Evolutionary conservation across 23 tunicate species (phyloP).

Genomic region (Trididemnum miniatum): DNA sequence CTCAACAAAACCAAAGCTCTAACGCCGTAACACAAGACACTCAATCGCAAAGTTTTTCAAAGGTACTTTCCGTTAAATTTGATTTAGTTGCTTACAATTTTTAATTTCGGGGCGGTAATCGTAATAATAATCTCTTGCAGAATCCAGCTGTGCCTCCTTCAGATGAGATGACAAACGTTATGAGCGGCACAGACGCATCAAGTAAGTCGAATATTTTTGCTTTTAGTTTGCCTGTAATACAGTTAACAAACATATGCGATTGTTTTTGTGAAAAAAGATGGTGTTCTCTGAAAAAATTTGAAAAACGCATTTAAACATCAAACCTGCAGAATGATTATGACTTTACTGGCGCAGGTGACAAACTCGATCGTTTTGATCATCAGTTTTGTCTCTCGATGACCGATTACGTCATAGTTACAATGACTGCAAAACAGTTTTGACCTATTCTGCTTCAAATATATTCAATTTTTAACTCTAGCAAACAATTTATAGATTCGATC

Average conservation of each 20-base stretch:
- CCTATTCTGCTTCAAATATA: too few relatives aligned
- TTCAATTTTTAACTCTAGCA: too few relatives aligned
- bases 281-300: too few relatives aligned
- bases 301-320: not conserved
- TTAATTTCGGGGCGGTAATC: too few relatives aligned
- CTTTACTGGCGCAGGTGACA: not conserved
- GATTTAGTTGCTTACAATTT: too few relatives aligned
- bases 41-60: constrained; percentile 1
- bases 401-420: constrained; percentile 55
- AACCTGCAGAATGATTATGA: constrained; percentile 29
- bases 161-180: not conserved
- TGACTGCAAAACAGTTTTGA: too few relatives aligned
- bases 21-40: not conserved
- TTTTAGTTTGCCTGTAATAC: not conserved
- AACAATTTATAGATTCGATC: not conserved
- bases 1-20: constrained; percentile 21
- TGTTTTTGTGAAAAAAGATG: too few relatives aligned
- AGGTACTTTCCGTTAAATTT: constrained; percentile 9
- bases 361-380: constrained; percentile 50
- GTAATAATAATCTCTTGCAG: too few relatives aligned
- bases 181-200: not conserved
- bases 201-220: not conserved
- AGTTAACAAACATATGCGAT: too few relatives aligned
- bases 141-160: not conserved
- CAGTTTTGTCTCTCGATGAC: not conserved